phyloP scores from a whole-genome alignment of 2,113 vertebrate genomes.

The Sigmodon hispidus region DNA sequence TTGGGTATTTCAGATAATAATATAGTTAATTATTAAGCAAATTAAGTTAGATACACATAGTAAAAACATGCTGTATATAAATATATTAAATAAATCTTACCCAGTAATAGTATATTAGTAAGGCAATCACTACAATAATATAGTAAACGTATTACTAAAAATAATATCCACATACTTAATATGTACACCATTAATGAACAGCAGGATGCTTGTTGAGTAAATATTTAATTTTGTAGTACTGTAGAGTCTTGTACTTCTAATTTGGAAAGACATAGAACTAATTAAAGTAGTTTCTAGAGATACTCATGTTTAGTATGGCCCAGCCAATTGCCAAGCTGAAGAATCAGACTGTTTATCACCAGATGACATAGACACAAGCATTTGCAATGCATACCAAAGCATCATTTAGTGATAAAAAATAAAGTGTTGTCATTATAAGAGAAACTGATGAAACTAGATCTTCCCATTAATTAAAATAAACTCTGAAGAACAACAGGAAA shows the following conservation, averaged over 20 bases:
- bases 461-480: neutral
- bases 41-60: neutral
- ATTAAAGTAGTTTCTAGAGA: neutral
- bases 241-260: neutral
- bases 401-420: neutral
- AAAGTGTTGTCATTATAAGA: neutral
- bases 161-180: neutral
- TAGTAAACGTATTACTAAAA: neutral
- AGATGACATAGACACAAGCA: neutral
- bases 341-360: neutral
- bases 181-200: neutral
- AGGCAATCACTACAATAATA: neutral
- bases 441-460: neutral
- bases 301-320: neutral
- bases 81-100: neutral
- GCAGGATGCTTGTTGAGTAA: neutral
- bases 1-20: neutral
- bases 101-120: neutral
- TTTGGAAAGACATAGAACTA: neutral
- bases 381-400: neutral
- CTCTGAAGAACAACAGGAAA: neutral
- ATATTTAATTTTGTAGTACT: neutral
- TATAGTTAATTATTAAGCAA: neutral
- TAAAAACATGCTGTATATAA: neutral
- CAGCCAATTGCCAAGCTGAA: neutral